Base-by-base conservation (phyloP, 2,797 vertebrate species). In the Pipistrellus pygmaeus region DNA sequence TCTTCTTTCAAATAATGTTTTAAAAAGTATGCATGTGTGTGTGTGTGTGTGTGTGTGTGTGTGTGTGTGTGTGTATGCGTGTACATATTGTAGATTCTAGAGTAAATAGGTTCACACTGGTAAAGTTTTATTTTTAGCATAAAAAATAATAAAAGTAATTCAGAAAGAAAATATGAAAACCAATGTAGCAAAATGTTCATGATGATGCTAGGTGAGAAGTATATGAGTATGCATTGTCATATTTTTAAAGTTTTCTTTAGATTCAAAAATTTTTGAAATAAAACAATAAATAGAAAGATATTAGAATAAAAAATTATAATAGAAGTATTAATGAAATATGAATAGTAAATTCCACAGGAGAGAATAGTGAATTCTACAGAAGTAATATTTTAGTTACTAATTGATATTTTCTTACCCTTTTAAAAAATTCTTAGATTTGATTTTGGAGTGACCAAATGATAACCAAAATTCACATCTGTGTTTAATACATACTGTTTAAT, bases 131-230 rank as follows among this genome's bases (percentile, higher is more conserved):
- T 80, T 92, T 71, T 51, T 4, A 87, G 20, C 48, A 93, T 18
- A 55, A 86, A 94, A 72, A 86, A 27, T 4, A 69, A 87, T 35
- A 20, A 68, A 90, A 44, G 20, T 51, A 78, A 83, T 73, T 86
- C 23, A 86, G 21, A 88, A 9, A 85, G n/a, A 82, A 82, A 82
- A 66, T 3, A 15, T 25, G 20, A n/a, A 14, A 84, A 23, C 17
- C 71, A 80, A 17, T 35, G 51, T 32, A 27, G n/a, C 11, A 60
- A 94, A 94, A 88, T 86, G 35, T 85, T 75, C 64, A 32, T 68
- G 20, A 38, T 41, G 17, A 73, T 20, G 10, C 30, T 53, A 60
- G 18, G 27, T 71, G 10, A 90, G 3, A 13, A 5, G 15, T 73
- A 35, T 23, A 46, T 17, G 51, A 20, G 5, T 30, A 25, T 11